phyloP scores from a whole-genome alignment of 1,140 invertebrate species.

The Trypoxylus dichotomus region DNA sequence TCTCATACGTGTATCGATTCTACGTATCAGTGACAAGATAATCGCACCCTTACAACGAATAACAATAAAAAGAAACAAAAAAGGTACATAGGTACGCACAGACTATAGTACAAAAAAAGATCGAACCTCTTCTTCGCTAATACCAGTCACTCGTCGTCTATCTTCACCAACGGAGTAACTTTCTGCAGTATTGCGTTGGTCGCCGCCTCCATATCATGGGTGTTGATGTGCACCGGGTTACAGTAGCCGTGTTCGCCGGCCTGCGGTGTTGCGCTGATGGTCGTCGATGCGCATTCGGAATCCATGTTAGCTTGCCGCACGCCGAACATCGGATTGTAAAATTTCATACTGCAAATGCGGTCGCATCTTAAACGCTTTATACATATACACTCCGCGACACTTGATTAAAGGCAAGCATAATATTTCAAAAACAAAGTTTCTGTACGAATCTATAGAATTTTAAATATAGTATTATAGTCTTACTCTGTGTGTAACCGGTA shows the following conservation, averaged over 20 bases:
- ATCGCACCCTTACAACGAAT: not conserved
- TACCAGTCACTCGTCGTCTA: not conserved
- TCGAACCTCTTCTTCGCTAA: not conserved
- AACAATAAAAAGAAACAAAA: not conserved
- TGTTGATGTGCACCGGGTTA: slow-evolving; percentile 49
- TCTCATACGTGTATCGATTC: no score
- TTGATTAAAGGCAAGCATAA: no score
- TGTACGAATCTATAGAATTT: no score
- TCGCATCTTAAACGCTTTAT: slow-evolving; percentile 1
- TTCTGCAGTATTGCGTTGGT: slow-evolving; percentile 32
- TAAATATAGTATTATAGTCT: no score
- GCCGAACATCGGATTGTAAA: slow-evolving; percentile 53
- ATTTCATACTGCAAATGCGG: slow-evolving; percentile 50
- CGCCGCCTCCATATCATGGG: slow-evolving; percentile 29
- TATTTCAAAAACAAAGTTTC: no score
- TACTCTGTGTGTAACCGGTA: no score
- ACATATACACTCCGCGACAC: no score
- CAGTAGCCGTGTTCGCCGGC: slow-evolving; percentile 54
- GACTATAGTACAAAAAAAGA: no score
- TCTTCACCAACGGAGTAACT: slow-evolving; percentile 29
- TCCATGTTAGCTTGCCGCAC: slow-evolving; percentile 36
- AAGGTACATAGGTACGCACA: not conserved
- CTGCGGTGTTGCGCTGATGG: slow-evolving; percentile 41
- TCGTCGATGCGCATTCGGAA: slow-evolving; percentile 2
- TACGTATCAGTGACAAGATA: not conserved